Percentiles rank a stretch among this genome's conserved stretches.
These are phyloP conservation scores for Theristicus caerulescens DNA, from an alignment of 2,113 vertebrate genomes.

Conservation along the genomic window DNA sequence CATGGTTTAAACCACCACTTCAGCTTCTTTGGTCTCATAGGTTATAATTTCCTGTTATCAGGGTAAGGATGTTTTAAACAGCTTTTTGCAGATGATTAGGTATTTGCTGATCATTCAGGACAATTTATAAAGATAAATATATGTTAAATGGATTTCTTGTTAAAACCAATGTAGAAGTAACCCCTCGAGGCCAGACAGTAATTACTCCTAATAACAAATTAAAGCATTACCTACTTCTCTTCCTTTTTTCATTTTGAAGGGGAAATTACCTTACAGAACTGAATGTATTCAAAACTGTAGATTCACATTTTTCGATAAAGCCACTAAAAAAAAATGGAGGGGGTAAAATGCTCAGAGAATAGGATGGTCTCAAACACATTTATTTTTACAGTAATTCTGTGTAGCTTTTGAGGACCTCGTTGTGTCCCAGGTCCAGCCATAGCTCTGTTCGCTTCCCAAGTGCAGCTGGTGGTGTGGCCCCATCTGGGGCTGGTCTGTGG, in stretches of 20 bases:
- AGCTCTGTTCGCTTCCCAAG: background rate
- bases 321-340: background rate
- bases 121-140: constrained; percentile 86
- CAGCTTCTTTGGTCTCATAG: constrained; percentile 45
- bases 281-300: constrained; percentile 66
- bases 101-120: constrained; percentile 78
- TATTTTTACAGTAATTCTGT: background rate
- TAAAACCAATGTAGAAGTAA: constrained; percentile 78
- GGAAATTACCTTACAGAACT: constrained; percentile 78
- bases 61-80: constrained; percentile 61
- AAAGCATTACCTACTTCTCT: constrained; percentile 81
- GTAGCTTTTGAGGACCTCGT: background rate
- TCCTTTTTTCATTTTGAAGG: constrained; percentile 75
- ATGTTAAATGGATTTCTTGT: constrained; percentile 81
- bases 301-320: constrained; percentile 37
- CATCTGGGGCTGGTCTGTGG: background rate
- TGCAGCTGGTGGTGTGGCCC: background rate
- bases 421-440: rapidly evolving
- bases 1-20: constrained; percentile 55
- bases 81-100: constrained; percentile 61
- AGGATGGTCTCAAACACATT: background rate
- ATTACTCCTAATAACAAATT: constrained; percentile 88
- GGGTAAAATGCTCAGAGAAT: background rate
- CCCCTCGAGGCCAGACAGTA: constrained; percentile 79
- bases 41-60: constrained; percentile 72